Evolutionary conservation across 2,113 vertebrate species (phyloP).

Genomic region (Oryzias melastigma): DNA sequence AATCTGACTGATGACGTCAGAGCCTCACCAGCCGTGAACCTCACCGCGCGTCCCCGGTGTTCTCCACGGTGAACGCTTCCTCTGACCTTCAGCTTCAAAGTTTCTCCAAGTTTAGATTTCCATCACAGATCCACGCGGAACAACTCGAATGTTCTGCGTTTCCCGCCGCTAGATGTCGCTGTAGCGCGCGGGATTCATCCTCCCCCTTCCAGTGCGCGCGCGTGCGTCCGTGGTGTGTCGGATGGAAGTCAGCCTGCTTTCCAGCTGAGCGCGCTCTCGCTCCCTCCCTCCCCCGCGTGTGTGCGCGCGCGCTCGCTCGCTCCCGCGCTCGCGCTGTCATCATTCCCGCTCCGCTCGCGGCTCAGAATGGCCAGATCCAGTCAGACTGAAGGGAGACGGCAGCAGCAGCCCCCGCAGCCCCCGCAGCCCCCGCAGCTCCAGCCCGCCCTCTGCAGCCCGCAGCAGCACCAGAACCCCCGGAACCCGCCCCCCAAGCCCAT

Average conservation of each 20-base stretch:
- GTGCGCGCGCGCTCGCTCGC: slow-evolving; percentile 71
- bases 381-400: slow-evolving; percentile 90
- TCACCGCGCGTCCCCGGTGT: too few species aligned
- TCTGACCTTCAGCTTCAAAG: too few species aligned
- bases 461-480: slow-evolving; percentile 84
- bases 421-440: slow-evolving; percentile 72
- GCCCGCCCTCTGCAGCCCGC: slow-evolving; percentile 75
- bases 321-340: slow-evolving; percentile 80
- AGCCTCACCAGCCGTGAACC: too few species aligned
- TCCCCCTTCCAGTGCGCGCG: slow-evolving; percentile 25
- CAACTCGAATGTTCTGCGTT: too few species aligned
- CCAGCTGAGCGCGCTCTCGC: slow-evolving; percentile 80
- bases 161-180: slow-evolving; percentile 68
- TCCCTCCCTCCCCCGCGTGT: slow-evolving; percentile 55
- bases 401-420: slow-evolving; percentile 76
- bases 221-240: slow-evolving; percentile 67
- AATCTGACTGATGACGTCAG: too few species aligned
- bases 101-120: too few species aligned
- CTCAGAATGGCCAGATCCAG: slow-evolving; percentile 95
- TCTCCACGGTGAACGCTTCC: too few species aligned
- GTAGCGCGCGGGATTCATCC: slow-evolving; percentile 56
- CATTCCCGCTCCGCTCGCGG: slow-evolving; percentile 84
- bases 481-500: slow-evolving; percentile 88
- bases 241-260: slow-evolving; percentile 81
- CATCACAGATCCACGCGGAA: too few species aligned